Conservation (phyloP, 2,888 invertebrate species). For the Dryobotodes eremita region DNA sequence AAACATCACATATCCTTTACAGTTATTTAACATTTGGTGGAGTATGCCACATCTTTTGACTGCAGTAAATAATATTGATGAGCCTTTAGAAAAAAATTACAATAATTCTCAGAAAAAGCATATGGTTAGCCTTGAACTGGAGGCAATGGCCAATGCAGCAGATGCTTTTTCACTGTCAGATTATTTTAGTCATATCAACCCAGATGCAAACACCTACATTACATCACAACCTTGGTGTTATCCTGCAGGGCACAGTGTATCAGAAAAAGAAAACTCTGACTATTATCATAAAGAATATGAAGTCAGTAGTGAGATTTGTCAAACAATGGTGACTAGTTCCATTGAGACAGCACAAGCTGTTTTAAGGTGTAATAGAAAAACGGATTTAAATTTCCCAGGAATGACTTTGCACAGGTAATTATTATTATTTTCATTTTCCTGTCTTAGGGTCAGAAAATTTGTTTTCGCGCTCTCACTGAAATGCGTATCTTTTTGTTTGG, state of each 20-base stretch:
- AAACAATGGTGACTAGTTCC: conserved; percentile 72
- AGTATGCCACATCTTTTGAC: conserved; percentile 77
- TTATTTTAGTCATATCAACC: conserved; percentile 67
- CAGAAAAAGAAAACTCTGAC: conserved; percentile 80
- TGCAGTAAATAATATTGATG: conserved; percentile 38
- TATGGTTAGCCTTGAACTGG: conserved; percentile 63
- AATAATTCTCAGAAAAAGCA: conserved; percentile 58
- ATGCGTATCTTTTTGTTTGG: neutral
- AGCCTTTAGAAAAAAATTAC: conserved; percentile 52
- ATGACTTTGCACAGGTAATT: conserved; percentile 80
- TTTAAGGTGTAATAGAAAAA: conserved; percentile 68
- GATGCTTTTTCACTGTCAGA: conserved; percentile 86
- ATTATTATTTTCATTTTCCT: conserved; percentile 2
- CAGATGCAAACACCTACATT: conserved; percentile 68
- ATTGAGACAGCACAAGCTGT: conserved; percentile 72
- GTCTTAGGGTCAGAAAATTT: neutral
- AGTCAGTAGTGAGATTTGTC: conserved; percentile 76
- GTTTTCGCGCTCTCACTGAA: neutral
- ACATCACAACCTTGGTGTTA: conserved; percentile 80
- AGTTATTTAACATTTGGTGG: conserved; percentile 84
- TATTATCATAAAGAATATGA: conserved; percentile 74
- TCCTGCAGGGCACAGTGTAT: conserved; percentile 80
- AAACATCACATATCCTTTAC: conserved; percentile 60
- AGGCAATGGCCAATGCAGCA: conserved; percentile 76
- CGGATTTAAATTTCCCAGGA: conserved; percentile 74